These are phyloP conservation scores for Brachionus sp. DNA, from an alignment of 1,140 invertebrate species.

Conservation along the genomic window DNA sequence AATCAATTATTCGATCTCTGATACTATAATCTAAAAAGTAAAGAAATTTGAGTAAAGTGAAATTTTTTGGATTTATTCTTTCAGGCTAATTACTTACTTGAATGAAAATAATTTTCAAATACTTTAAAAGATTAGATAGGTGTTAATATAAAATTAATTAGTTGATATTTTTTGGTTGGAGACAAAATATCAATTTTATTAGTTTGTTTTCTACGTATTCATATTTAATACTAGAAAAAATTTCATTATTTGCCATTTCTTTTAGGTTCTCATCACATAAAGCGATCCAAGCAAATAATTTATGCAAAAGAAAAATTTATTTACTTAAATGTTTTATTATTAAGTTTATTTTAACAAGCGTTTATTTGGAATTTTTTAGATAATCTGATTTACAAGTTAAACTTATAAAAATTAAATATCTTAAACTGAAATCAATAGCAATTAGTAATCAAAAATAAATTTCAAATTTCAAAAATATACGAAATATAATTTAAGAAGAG, in stretches of 20 bases:
- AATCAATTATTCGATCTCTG: neutral
- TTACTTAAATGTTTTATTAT: no score
- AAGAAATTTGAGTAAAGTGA: slow-evolving; percentile 25
- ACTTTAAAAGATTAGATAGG: neutral
- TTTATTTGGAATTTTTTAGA: no score
- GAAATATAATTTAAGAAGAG: no score
- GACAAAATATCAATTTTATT: neutral
- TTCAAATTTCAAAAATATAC: no score
- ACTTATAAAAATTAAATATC: no score
- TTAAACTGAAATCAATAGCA: no score
- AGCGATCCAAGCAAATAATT: neutral
- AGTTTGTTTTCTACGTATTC: neutral
- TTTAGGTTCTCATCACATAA: neutral
- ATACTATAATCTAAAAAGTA: neutral
- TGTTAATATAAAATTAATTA: neutral
- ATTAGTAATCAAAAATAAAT: no score
- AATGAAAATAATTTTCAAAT: neutral
- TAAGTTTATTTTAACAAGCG: neutral
- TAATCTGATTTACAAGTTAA: no score
- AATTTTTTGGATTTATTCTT: slow-evolving; percentile 7
- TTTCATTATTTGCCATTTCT: neutral
- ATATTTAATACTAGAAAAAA: neutral
- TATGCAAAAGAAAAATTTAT: neutral
- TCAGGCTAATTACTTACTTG: neutral
- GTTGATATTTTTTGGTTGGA: neutral